Percentiles rank a stretch among this genome's conserved stretches.
Conservation (phyloP, 2,888 invertebrate species). For the Electrophaes corylata region DNA sequence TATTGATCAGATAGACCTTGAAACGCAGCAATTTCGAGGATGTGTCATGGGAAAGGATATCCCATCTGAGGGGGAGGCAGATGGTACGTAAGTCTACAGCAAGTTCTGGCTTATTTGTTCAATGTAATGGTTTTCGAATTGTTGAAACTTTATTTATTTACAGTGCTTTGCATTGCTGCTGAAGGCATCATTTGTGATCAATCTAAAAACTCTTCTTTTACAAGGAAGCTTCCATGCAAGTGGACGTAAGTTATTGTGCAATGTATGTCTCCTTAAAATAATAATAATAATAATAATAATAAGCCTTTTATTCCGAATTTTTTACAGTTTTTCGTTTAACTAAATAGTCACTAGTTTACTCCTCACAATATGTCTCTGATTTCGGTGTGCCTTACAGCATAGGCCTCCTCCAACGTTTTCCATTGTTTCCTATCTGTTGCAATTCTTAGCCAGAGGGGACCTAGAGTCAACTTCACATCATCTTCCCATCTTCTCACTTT, state of each 20-base stretch:
- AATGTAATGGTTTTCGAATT: not conserved
- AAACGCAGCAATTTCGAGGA: slow-evolving; percentile 94
- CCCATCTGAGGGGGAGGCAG: slow-evolving; percentile 89
- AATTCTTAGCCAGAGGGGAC: too few species aligned
- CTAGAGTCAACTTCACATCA: too few species aligned
- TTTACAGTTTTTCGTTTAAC: too few species aligned
- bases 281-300: too few species aligned
- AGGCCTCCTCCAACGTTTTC: too few species aligned
- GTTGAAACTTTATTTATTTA: not conserved
- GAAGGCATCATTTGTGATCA: slow-evolving; percentile 92
- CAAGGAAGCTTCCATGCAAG: slow-evolving; percentile 93
- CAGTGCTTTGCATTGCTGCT: slow-evolving; percentile 92
- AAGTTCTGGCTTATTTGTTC: too few species aligned
- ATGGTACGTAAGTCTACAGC: slow-evolving; percentile 81
- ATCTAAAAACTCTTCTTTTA: slow-evolving; percentile 91
- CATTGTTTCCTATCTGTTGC: too few species aligned
- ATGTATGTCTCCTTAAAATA: not conserved
- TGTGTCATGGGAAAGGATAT: slow-evolving; percentile 85
- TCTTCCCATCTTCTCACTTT: too few species aligned
- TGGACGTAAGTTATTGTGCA: slow-evolving; percentile 93
- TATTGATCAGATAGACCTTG: slow-evolving; percentile 91
- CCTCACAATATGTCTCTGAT: too few species aligned
- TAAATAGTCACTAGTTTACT: too few species aligned
- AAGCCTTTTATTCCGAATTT: too few species aligned
- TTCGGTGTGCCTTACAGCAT: too few species aligned